Conservation (phyloP, 2,888 invertebrate species). For the Coremacera marginata region DNA sequence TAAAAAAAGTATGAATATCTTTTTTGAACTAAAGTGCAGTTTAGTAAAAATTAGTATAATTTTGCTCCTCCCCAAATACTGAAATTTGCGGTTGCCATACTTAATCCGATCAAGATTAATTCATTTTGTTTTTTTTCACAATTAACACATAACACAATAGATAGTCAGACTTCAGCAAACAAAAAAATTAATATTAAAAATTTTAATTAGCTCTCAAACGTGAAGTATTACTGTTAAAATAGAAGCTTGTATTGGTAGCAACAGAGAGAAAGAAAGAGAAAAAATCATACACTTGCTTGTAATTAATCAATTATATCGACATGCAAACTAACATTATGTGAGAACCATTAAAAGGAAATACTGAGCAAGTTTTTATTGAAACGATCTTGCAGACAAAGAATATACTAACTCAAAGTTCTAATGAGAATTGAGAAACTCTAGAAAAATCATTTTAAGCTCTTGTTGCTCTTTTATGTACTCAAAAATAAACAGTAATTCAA, state of each 20-base stretch:
- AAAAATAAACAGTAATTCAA: background rate
- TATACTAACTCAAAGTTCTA: too few relatives aligned
- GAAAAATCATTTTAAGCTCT: background rate
- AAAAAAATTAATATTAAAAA: background rate
- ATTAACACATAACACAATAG: too few relatives aligned
- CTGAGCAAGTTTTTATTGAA: background rate
- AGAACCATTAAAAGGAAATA: background rate
- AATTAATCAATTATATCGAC: slow-evolving; percentile 34
- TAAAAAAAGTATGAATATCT: background rate
- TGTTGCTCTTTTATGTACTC: background rate
- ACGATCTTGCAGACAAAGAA: too few relatives aligned
- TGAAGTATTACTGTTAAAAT: background rate
- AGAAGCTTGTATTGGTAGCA: background rate
- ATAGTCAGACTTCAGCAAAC: too few relatives aligned
- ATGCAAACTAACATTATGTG: background rate
- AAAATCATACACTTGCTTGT: slow-evolving; percentile 46
- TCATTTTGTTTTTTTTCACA: too few relatives aligned
- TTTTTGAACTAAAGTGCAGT: background rate
- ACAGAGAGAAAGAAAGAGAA: background rate
- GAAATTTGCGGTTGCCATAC: background rate
- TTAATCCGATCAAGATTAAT: background rate
- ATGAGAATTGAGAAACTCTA: too few relatives aligned
- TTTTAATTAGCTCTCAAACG: background rate
- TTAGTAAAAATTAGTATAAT: background rate
- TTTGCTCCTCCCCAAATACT: background rate